Evolutionary conservation across 1,140 invertebrate species (phyloP), one percentile per base, ranked within the genome.

Genomic region (Drosophila murphyi): DNA sequence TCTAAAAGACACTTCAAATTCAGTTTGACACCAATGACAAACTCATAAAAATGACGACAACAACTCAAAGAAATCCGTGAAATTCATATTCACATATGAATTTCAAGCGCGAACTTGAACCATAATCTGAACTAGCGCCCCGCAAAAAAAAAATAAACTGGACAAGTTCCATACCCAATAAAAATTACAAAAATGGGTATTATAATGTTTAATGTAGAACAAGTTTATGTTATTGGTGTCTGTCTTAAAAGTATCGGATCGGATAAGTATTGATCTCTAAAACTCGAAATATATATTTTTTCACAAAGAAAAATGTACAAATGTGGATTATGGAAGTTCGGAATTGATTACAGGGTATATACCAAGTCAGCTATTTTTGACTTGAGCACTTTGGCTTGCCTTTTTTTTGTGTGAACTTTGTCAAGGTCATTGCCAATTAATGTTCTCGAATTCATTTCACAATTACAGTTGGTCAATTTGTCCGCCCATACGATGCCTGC

Each of bases 401-500:
- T 39, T 7, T 10, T 7, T 69, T 70, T 20, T 20, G 20, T 78
- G n/a, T 89, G 73, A 83, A 85, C 83, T 83, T 80, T 62, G 50
- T 28, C 85, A 88, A 88, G 83, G 83, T 88, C 77, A 85, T 57
- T 80, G 72, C 47, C 85, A 88, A 80, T 89, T 88, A 90, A 85
- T 80, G 6, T 45, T 69, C 4, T 45, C 34, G 10, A 37, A 52
- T 72, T 76, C 48, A 43, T 63, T 62, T 83, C 57, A 64, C 51
- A 73, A 63, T 93, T 94, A 72, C 82, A 94, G 94, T 76, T 94
- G 54, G 82, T 94, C 43, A 92, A 92, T 37, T 91, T 93, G 64
- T 92, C 94, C 35, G 91, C 93, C 51, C 94, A 94, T 63, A 94
- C 94, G 28, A 90, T 94, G 81, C 93, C 93, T 12, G 93, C 93